Base-by-base conservation (phyloP, 2,113 vertebrate species). In the Monarcha castaneiventris region DNA sequence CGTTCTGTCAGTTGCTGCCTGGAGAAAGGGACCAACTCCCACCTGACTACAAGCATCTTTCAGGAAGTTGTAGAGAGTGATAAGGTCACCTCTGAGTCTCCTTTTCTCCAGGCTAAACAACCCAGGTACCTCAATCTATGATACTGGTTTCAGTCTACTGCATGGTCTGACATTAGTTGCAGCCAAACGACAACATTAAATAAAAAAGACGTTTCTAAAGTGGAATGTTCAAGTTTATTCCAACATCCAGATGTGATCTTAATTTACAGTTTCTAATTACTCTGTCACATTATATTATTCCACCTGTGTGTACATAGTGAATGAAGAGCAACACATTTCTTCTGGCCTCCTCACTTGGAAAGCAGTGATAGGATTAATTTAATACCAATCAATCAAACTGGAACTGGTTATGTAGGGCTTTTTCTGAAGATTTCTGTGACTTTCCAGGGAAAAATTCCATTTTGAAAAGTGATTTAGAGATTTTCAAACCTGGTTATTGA, bases 261-360 rank as follows among this genome's bases (percentile, higher is more conserved):
- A 78, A 81, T 89, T 89, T 89, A 54, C 54, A 51, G 16, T 71
- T 95, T 90, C 55, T 84, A 86, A 86, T 94, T 76, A 62, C 20
- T 74, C 26, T 71, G 67, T 62, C 88, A 83, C 17, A 7, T 69
- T 61, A 8, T 74, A 51, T 88, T 88, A 88, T 80, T 62, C 56
- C 14, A 54, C 26, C 29, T 73, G 25, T 59, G 44, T 52, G 51
- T 73, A 63, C 52, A 35, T 18, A 51, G 21, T 71, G 72, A 78
- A 67, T 74, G 39, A 48, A 89, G 46, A 81, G 19, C 26, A 71
- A 41, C 32, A 23, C 6, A 21, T 77, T 74, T 81, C 52, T 80
- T 75, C 69, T 77, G 26, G 35, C 25, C 39, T 52, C 39, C 44
- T 62, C 46, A 27, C 48, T 71, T 55, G 68, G 26, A 76, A 71